phyloP scores from a whole-genome alignment of 2,113 vertebrate species.

The Hippoglossus stenolepis region DNA sequence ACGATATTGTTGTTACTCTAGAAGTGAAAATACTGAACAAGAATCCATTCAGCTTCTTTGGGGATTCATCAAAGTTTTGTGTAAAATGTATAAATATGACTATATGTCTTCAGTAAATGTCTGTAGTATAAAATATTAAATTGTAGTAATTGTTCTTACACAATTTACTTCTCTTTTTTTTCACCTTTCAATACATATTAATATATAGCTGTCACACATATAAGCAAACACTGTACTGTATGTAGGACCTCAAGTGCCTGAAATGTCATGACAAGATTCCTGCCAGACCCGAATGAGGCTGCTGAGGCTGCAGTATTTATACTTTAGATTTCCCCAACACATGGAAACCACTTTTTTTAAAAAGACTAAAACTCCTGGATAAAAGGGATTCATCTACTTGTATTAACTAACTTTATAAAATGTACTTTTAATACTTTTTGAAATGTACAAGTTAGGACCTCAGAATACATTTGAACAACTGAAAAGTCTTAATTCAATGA shows the following conservation, averaged over 20 bases:
- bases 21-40: slow-evolving; percentile 49
- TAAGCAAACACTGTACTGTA: slow-evolving; percentile 34
- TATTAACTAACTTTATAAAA: slow-evolving; percentile 58
- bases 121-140: slow-evolving; percentile 53
- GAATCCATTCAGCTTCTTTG: slow-evolving; percentile 39
- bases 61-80: slow-evolving; percentile 36
- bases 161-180: slow-evolving; percentile 6
- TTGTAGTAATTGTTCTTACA: slow-evolving; percentile 24
- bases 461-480: slow-evolving; percentile 42
- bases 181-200: slow-evolving; percentile 12
- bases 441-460: slow-evolving; percentile 47
- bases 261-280: slow-evolving; percentile 7
- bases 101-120: slow-evolving; percentile 16
- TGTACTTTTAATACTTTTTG: background rate
- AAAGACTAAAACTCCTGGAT: slow-evolving; percentile 44
- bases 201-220: slow-evolving; percentile 26
- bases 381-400: slow-evolving; percentile 45
- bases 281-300: slow-evolving; percentile 9
- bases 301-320: slow-evolving; percentile 17
- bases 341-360: slow-evolving; percentile 25
- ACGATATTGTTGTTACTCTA: background rate
- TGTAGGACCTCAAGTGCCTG: slow-evolving; percentile 14
- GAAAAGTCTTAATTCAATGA: slow-evolving; percentile 10
- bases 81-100: slow-evolving; percentile 53
- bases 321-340: slow-evolving; percentile 52